phyloP scores from a whole-genome alignment of 2,113 vertebrate species.

The Trochalopteron elliotii region DNA sequence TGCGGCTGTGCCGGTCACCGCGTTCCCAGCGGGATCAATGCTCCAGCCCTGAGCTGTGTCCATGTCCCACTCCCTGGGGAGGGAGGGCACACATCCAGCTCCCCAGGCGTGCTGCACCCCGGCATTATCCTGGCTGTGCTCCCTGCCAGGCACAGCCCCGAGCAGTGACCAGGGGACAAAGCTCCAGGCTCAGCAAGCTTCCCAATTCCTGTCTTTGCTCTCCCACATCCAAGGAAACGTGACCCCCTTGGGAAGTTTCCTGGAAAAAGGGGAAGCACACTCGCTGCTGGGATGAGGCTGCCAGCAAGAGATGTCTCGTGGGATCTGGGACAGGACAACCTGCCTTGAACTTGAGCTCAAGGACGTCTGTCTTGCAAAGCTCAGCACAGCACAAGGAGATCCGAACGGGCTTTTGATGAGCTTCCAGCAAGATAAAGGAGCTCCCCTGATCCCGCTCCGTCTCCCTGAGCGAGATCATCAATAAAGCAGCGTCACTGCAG shows the following conservation, averaged over 20 bases:
- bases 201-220: rapidly evolving
- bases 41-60: background rate
- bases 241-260: background rate
- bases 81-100: background rate
- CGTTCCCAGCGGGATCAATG: background rate
- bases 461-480: background rate
- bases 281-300: background rate
- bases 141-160: rapidly evolving
- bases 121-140: background rate
- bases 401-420: background rate
- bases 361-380: background rate
- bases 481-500: background rate
- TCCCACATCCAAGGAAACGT: background rate
- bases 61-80: rapidly evolving
- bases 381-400: background rate
- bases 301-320: background rate
- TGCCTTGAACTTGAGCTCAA: background rate
- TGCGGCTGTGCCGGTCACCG: background rate
- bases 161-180: background rate
- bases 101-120: background rate
- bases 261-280: background rate
- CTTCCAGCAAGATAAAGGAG: background rate
- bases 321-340: background rate
- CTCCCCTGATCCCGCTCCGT: background rate
- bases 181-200: background rate